These are phyloP conservation scores for Myotis planiceps DNA, from an alignment of 2,797 vertebrate species.

Conservation along the genomic window DNA sequence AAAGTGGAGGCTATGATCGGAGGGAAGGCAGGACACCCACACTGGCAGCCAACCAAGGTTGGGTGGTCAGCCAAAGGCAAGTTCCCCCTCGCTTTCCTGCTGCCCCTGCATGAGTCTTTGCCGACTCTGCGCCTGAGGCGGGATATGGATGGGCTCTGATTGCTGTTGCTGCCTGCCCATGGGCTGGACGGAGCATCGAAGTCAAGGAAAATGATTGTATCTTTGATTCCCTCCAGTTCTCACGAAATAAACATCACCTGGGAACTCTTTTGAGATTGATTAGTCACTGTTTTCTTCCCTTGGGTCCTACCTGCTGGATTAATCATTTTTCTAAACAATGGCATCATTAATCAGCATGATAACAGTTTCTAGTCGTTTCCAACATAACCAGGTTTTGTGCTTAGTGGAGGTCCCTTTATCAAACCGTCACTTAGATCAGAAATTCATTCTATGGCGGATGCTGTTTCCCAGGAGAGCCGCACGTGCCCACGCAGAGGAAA, in stretches of 20 bases:
- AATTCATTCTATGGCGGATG: background rate
- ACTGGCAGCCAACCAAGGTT: background rate
- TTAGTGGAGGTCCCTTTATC: background rate
- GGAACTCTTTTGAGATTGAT: background rate
- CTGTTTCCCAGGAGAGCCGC: background rate
- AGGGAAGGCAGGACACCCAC: background rate
- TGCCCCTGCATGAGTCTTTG: background rate
- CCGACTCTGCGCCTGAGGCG: background rate
- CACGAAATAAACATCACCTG: slow-evolving; percentile 23
- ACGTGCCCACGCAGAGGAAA: background rate
- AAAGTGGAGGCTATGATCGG: background rate
- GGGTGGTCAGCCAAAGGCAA: background rate
- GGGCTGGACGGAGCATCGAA: background rate
- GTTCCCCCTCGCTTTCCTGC: background rate
- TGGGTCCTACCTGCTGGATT: slow-evolving; percentile 48
- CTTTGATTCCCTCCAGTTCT: background rate
- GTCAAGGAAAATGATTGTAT: background rate
- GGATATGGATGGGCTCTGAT: background rate
- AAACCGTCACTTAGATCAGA: background rate
- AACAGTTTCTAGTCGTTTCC: slow-evolving; percentile 35
- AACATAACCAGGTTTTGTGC: background rate
- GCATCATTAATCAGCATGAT: slow-evolving; percentile 53
- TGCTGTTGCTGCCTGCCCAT: background rate
- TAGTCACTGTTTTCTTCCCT: slow-evolving; percentile 17
- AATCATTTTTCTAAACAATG: slow-evolving; percentile 50